Conservation (phyloP, 2,113 vertebrate genomes). For the Heloderma charlesbogerti region DNA sequence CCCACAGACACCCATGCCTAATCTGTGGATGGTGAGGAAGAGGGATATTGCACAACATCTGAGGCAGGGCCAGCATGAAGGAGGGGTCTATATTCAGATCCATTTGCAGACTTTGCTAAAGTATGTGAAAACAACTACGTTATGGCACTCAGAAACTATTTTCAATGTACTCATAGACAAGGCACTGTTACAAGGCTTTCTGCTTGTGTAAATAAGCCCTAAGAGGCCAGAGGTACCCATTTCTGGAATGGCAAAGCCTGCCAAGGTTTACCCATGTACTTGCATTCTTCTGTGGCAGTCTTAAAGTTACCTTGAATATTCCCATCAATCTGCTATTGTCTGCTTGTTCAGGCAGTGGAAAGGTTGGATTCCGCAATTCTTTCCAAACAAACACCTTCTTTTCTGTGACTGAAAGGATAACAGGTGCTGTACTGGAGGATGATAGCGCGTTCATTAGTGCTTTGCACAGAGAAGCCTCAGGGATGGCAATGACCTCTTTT, state of each 20-base stretch:
- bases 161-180: background rate
- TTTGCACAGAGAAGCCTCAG: background rate
- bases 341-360: background rate
- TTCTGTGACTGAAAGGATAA: conserved; percentile 10
- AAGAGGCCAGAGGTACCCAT: background rate
- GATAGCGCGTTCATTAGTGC: conserved; percentile 18
- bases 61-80: background rate
- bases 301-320: conserved; percentile 30
- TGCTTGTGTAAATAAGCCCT: background rate
- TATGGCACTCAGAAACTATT: background rate
- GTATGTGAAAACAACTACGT: background rate
- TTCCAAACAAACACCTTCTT: background rate
- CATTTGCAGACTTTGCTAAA: background rate
- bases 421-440: conserved; percentile 9
- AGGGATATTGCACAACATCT: background rate
- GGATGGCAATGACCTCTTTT: conserved; percentile 29
- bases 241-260: background rate
- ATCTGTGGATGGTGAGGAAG: background rate
- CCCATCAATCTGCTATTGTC: background rate
- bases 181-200: too few relatives aligned
- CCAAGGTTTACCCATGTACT: background rate
- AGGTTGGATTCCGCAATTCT: background rate
- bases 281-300: background rate
- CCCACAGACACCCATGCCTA: background rate
- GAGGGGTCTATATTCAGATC: background rate